phyloP scores from a whole-genome alignment of 1,140 invertebrate species.

The Bilobella aurantiaca region DNA sequence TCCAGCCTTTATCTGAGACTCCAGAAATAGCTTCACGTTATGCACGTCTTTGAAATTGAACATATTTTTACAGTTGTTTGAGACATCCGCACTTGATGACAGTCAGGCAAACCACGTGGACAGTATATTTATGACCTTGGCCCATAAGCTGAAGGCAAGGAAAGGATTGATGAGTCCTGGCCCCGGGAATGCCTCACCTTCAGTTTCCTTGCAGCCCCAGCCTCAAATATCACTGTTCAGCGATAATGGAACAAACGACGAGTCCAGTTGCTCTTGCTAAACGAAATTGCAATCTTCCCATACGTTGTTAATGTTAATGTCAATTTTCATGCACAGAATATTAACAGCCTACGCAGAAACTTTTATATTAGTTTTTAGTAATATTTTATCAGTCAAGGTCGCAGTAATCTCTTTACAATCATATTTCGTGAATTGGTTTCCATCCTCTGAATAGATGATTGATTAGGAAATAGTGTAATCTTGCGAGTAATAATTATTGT shows the following conservation, averaged over 20 bases:
- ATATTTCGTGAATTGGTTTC: too few species aligned
- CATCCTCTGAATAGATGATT: too few species aligned
- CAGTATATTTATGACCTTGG: conserved; percentile 71
- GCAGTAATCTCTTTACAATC: too few species aligned
- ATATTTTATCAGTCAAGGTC: too few species aligned
- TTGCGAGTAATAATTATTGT: too few species aligned
- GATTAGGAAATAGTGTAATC: too few species aligned
- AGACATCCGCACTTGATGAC: conserved; percentile 68
- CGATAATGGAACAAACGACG: too few species aligned
- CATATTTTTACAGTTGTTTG: conserved; percentile 53
- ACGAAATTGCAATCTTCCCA: not conserved
- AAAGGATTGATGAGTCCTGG: conserved; percentile 48
- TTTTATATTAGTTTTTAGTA: too few species aligned
- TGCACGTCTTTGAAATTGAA: too few species aligned
- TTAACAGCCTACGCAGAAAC: too few species aligned
- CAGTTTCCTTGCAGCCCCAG: not conserved
- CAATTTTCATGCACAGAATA: not conserved
- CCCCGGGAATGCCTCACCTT: not conserved
- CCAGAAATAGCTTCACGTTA: too few species aligned
- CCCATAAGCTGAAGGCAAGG: conserved; percentile 60
- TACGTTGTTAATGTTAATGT: not conserved
- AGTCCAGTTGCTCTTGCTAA: not conserved
- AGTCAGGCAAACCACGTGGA: conserved; percentile 66
- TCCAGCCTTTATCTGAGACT: too few species aligned
- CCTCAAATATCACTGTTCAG: not conserved